These are phyloP conservation scores for Andrena minutula DNA, from an alignment of 2,888 invertebrate genomes.

Conservation along the genomic window DNA sequence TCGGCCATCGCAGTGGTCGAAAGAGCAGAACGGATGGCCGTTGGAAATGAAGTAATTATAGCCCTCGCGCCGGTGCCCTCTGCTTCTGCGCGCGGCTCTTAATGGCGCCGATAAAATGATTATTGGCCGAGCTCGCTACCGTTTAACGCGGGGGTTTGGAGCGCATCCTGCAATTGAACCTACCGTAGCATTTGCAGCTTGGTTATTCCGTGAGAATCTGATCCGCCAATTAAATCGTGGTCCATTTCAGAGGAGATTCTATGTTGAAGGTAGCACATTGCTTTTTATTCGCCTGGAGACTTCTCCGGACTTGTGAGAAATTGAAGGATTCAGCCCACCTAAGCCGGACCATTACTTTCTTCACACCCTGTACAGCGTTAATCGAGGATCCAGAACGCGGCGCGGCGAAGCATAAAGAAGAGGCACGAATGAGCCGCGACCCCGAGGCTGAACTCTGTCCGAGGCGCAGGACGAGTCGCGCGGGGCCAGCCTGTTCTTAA, in stretches of 20 bases:
- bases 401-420: constrained; percentile 31
- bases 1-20: constrained; percentile 37
- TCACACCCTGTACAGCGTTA: neutral
- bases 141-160: constrained; percentile 25
- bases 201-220: too few species aligned
- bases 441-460: constrained; percentile 48
- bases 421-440: constrained; percentile 41
- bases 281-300: too few species aligned
- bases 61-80: constrained; percentile 11
- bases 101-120: constrained; percentile 52
- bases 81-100: constrained; percentile 15
- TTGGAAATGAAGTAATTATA: constrained; percentile 68
- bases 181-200: too few species aligned
- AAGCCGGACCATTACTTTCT: neutral
- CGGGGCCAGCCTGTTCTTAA: constrained; percentile 44
- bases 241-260: too few species aligned
- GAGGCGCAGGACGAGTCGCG: neutral
- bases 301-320: too few species aligned
- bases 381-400: neutral
- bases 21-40: constrained; percentile 46
- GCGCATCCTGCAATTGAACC: constrained; percentile 21
- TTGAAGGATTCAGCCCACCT: too few species aligned
- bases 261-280: too few species aligned
- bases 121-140: constrained; percentile 48
- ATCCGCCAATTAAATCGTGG: too few species aligned